Evolutionary conservation across 1,140 invertebrate species (phyloP), one percentile per base, ranked within the genome.

Genomic region (Eubasilissa regina): DNA sequence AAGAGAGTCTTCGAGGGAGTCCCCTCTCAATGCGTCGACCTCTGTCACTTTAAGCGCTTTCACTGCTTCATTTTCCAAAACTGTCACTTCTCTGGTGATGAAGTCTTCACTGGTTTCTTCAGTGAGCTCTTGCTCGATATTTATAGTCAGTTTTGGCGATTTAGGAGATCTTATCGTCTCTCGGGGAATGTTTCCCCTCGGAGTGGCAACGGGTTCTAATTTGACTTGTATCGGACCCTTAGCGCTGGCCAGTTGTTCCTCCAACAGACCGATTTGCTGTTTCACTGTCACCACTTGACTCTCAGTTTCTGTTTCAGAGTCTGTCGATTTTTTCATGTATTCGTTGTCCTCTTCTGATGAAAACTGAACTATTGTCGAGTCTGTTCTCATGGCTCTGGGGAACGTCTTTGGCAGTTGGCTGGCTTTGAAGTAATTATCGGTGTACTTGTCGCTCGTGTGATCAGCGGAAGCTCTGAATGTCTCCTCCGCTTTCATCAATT

Each of bases 331-430:
- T 66, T 90, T 90, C n/a, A 89, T 83, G 75, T 88, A 89, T 79
- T 90, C 89, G 76, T 86, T 90, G 66, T 90, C 89, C 86, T 90
- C 89, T 83, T 90, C 89, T 10, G 89, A 90, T 58, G 89, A 90
- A 73, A 90, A 87, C 84, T 90, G 88, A 0, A 90, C 89, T 43
- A 90, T 84, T 17, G 89, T 90, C 10, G 89, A 90, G 80, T 90
- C 89, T 17, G 88, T 90, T 83, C 89, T 85, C 58, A 87, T 84
- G 10, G 87, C 83, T 83, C 88, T 89, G 4, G 86, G 84, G 66
- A 87, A 87, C 11, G 84, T 64, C 83, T 88, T 88, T 0, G 83
- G 75, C 12, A 83, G 87, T 56, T 82, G 78, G n/a, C 55, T 25
- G 19, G 56, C 87, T 84, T 87, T 85, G 15, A 89, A 86, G 82